phyloP scores from a whole-genome alignment of 2,113 vertebrate species.

The Vanacampus margaritifer region DNA sequence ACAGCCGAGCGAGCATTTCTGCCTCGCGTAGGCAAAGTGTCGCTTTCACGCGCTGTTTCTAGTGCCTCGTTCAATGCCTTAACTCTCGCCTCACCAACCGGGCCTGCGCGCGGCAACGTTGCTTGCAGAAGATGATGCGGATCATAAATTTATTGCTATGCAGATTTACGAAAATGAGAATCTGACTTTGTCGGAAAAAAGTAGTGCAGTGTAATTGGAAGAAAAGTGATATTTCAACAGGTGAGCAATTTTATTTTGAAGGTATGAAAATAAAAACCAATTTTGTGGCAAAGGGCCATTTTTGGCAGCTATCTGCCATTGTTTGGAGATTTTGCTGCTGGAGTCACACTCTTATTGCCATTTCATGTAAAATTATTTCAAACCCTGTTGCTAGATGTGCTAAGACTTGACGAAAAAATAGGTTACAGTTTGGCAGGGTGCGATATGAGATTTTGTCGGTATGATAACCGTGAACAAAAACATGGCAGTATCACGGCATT shows the following conservation, averaged over 20 bases:
- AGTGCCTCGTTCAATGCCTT: slow-evolving; percentile 74
- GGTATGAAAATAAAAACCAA: background rate
- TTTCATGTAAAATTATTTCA: background rate
- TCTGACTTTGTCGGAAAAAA: background rate
- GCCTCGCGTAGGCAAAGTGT: slow-evolving; percentile 39
- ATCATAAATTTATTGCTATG: slow-evolving; percentile 13
- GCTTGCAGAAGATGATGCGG: slow-evolving; percentile 28
- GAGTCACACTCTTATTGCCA: background rate
- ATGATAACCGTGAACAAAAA: too few relatives aligned
- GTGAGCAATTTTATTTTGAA: background rate
- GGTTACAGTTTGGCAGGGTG: too few relatives aligned
- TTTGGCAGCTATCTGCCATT: background rate
- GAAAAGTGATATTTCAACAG: background rate
- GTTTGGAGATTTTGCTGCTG: background rate
- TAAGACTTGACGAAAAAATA: too few relatives aligned
- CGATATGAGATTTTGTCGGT: too few relatives aligned
- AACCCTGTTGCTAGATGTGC: background rate
- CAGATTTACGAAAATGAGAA: slow-evolving; percentile 5
- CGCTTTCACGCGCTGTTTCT: slow-evolving; percentile 58
- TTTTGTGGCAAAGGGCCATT: background rate
- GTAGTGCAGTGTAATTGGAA: background rate
- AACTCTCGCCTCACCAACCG: slow-evolving; percentile 55
- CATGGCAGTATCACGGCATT: too few relatives aligned
- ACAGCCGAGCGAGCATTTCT: slow-evolving; percentile 35
- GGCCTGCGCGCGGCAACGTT: slow-evolving; percentile 40